Percentiles rank a stretch among this genome's conserved stretches.
These are phyloP conservation scores for Autographa gamma DNA, from an alignment of 2,888 invertebrate genomes.

Conservation along the genomic window DNA sequence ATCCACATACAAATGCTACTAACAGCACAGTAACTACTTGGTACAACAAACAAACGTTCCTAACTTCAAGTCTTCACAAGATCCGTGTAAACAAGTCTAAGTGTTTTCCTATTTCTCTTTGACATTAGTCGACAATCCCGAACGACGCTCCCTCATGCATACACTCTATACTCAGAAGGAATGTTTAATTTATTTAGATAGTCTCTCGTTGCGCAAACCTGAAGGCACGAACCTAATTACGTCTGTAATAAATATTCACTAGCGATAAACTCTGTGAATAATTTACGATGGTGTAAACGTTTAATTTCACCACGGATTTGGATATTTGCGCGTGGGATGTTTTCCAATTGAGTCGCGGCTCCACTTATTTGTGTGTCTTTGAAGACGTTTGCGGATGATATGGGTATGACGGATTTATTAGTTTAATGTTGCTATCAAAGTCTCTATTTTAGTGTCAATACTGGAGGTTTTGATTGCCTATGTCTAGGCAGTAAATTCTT, in stretches of 20 bases:
- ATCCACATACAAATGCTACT: constrained; percentile 5
- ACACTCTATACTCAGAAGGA: constrained; percentile 64
- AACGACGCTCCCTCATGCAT: constrained; percentile 62
- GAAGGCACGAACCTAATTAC: constrained; percentile 82
- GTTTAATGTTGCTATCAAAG: neutral
- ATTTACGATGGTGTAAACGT: constrained; percentile 81
- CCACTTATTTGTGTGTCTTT: constrained; percentile 38
- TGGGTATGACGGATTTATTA: neutral
- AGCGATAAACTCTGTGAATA: constrained; percentile 83
- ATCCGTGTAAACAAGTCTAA: constrained; percentile 66
- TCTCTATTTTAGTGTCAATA: neutral
- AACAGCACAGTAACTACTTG: constrained; percentile 30
- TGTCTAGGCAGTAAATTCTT: neutral
- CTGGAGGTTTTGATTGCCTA: neutral
- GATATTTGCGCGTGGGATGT: constrained; percentile 62
- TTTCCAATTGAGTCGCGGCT: constrained; percentile 41
- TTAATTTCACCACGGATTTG: constrained; percentile 77
- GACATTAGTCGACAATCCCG: constrained; percentile 64
- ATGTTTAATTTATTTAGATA: constrained; percentile 78
- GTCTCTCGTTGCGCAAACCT: constrained; percentile 76
- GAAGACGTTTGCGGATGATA: constrained; percentile 45
- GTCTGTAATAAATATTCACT: constrained; percentile 84
- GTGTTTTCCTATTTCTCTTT: constrained; percentile 72
- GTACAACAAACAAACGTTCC: constrained; percentile 37
- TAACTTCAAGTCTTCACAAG: constrained; percentile 57